phyloP scores from a whole-genome alignment of 2,797 vertebrate species.

The Phaenicophaeus curvirostris region DNA sequence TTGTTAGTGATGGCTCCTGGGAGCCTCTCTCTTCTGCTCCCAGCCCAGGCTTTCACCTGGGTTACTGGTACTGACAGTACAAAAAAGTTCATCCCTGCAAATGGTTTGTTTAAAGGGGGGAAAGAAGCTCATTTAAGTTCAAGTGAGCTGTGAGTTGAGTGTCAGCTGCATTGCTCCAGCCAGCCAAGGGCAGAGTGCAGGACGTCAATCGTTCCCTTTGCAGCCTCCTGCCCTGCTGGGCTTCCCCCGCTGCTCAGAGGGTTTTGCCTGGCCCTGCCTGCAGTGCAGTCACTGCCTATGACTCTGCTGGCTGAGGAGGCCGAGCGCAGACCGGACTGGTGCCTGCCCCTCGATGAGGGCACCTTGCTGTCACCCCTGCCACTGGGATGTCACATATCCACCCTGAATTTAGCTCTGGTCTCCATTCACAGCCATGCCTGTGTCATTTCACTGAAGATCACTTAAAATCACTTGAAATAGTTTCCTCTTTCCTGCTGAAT shows the following conservation, averaged over 20 bases:
- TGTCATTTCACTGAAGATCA: not conserved
- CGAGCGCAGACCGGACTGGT: not conserved
- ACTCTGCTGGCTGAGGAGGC: not conserved
- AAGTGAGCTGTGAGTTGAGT: not conserved
- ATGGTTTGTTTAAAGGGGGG: not conserved
- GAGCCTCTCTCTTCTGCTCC: not conserved
- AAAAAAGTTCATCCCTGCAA: not conserved
- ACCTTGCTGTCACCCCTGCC: not conserved
- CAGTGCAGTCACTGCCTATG: not conserved
- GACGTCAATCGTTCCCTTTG: rapidly evolving
- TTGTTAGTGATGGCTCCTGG: not conserved
- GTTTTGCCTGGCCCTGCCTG: not conserved
- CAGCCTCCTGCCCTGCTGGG: rapidly evolving
- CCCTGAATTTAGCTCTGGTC: not conserved
- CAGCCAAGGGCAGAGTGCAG: rapidly evolving
- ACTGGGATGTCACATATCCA: rapidly evolving
- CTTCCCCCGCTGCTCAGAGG: not conserved
- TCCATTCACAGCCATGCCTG: not conserved
- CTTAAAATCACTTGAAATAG: not conserved
- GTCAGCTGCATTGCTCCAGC: not conserved
- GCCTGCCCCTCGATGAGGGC: not conserved
- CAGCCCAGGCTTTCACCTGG: not conserved
- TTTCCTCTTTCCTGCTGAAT: not conserved
- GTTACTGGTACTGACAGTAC: not conserved
- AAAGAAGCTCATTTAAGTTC: too few species aligned